Evolutionary conservation across 2,797 vertebrate genomes (phyloP).

Genomic region (Sciaenops ocellatus): DNA sequence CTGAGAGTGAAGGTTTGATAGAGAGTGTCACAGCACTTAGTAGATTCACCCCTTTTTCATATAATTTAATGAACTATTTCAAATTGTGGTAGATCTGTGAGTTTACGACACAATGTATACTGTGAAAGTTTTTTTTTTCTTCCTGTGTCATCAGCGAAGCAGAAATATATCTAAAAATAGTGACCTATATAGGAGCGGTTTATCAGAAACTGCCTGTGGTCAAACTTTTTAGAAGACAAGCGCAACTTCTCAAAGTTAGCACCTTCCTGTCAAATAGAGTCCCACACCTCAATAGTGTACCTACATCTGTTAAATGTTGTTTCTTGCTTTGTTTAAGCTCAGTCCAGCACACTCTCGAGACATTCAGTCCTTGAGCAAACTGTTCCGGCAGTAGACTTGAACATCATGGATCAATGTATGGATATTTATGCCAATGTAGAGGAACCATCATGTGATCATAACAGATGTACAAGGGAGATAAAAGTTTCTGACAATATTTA

Average conservation of each 20-base stretch:
- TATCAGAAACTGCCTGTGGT: neutral
- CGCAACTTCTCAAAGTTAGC: too few relatives aligned
- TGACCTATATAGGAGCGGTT: too few relatives aligned
- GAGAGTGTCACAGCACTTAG: too few relatives aligned
- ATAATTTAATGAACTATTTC: too few relatives aligned
- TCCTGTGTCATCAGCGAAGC: neutral
- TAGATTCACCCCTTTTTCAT: too few relatives aligned
- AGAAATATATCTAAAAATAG: neutral
- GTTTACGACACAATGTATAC: too few relatives aligned
- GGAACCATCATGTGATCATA: accelerated
- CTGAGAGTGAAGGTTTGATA: too few relatives aligned
- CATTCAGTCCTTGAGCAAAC: neutral
- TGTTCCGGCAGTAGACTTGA: neutral
- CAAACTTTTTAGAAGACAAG: neutral
- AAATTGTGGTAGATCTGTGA: too few relatives aligned
- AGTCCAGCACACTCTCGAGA: neutral
- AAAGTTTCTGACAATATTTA: conserved; percentile 23
- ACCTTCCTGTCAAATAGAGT: conserved; percentile 8
- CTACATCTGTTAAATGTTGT: too few relatives aligned
- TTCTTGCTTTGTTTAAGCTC: neutral
- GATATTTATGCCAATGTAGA: conserved; percentile 13
- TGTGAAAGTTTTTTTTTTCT: too few relatives aligned
- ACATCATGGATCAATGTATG: conserved; percentile 6
- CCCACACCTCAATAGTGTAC: neutral
- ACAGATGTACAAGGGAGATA: neutral